Base-by-base conservation (phyloP, 2,797 vertebrate genomes). In the Micromesistius poutassou region DNA sequence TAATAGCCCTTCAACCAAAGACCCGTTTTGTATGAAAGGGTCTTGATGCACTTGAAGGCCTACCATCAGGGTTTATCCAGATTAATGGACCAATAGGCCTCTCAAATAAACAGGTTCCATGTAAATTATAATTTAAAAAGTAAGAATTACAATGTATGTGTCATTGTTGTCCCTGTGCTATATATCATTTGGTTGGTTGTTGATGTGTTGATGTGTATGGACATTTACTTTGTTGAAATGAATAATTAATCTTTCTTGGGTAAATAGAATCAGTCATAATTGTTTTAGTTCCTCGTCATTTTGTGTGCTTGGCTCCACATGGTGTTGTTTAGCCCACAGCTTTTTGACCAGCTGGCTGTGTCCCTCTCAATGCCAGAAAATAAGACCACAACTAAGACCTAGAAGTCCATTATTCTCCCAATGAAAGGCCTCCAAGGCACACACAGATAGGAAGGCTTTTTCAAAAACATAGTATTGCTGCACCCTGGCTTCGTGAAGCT, bases 371-470 rank as follows among this genome's bases (percentile, higher is more conserved):
- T 68, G 25, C 62, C 62, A 68, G 62, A 68, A 68, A 12, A 68
- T 68, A 68, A 66, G 28, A 66, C 62, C 25, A 66, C 62, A 25
- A 28, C 25, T 68, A 68, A 68, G 28, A 28, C 62, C 25, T 8
- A 28, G 62, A 68, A 68, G 62, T 68, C 86, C 88, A 91, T 91
- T 86, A 90, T 89, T 80, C 83, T 87, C 76, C 77, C 82, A 86
- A 80, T 30, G 16, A 72, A 84, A 77, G 76, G 72, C 5, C 79
- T 83, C 79, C 84, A 81, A 81, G 76, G 80, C 85, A 80, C 80
- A 78, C 7, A 68, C 25, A 25, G 62, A 68, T 28, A 28, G 55
- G 55, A 62, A 68, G 7, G n/a, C n/a, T 68, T 25, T 25, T 68
- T 12, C 2, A 4, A 28, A 68, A 68, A 68, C 28, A 10, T 68